Evolutionary conservation across 2,888 invertebrate genomes (phyloP).

Genomic region (Orchestes rusci): DNA sequence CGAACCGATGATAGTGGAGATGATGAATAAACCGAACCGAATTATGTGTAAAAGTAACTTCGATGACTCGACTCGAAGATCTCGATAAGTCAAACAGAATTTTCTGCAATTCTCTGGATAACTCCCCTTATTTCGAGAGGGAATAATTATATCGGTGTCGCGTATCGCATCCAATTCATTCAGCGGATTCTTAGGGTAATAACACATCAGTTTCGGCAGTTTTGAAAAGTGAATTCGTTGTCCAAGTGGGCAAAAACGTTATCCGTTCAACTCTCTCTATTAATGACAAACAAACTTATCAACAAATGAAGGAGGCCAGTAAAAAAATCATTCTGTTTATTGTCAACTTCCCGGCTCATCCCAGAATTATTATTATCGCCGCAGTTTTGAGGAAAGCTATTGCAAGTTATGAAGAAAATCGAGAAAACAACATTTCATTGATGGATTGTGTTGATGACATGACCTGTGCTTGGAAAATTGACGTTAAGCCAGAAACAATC

Average conservation of each 20-base stretch:
- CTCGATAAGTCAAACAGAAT: too few relatives aligned
- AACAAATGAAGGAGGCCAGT: conserved; percentile 12
- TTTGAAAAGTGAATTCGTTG: too few relatives aligned
- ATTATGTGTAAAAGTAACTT: background rate
- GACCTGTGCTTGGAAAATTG: conserved; percentile 25
- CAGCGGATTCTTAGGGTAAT: too few relatives aligned
- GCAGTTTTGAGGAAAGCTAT: conserved; percentile 20
- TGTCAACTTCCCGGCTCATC: conserved; percentile 22
- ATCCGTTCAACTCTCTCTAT: background rate
- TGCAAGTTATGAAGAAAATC: background rate
- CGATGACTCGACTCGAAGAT: background rate
- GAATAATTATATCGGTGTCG: too few relatives aligned
- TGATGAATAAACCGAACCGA: too few relatives aligned
- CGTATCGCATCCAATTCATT: too few relatives aligned
- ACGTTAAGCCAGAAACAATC: conserved; percentile 17
- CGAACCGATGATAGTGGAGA: too few relatives aligned
- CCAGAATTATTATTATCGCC: conserved; percentile 20
- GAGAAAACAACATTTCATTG: conserved; percentile 18
- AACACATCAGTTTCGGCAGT: too few relatives aligned
- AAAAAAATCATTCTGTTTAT: conserved; percentile 23
- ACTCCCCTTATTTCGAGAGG: too few relatives aligned
- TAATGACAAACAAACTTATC: conserved; percentile 6
- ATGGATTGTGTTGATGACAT: conserved; percentile 17
- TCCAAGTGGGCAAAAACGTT: background rate
- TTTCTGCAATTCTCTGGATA: too few relatives aligned